A percentile compares a stretch with the other conserved stretches of the same genome.
phyloP scores from a whole-genome alignment of 2,888 invertebrate species.

The Pasiphila rectangulata region DNA sequence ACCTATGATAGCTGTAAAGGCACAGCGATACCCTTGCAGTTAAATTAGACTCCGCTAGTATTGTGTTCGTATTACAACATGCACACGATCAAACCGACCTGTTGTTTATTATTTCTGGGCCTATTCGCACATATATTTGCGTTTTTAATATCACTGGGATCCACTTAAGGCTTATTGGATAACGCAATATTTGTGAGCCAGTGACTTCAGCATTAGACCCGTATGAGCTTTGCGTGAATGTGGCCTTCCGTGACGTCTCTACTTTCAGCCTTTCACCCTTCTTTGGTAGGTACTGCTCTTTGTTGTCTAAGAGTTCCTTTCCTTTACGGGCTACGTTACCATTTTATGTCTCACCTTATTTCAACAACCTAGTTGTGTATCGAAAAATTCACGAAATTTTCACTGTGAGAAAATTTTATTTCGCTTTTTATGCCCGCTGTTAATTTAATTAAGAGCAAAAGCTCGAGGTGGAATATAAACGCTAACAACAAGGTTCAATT shows the following conservation, averaged over 20 bases:
- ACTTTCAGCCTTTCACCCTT: conserved; percentile 31
- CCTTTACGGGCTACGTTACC: conserved; percentile 48
- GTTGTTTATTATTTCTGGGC: conserved; percentile 18
- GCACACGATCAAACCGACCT: conserved; percentile 37
- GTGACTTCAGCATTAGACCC: conserved; percentile 12
- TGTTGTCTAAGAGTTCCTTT: conserved; percentile 38
- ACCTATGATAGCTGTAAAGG: conserved; percentile 9
- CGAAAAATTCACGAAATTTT: conserved; percentile 22
- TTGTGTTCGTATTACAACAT: conserved; percentile 66
- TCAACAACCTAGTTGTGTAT: conserved; percentile 24
- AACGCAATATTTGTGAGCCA: conserved; percentile 5
- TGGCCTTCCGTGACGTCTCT: conserved; percentile 50
- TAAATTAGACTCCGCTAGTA: conserved; percentile 26
- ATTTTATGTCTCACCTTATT: conserved; percentile 56
- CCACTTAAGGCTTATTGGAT: not conserved
- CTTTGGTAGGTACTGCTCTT: conserved; percentile 33
- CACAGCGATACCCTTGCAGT: conserved; percentile 3
- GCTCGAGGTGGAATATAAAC: conserved; percentile 45
- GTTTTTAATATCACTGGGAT: conserved; percentile 1
- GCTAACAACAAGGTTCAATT: conserved; percentile 34
- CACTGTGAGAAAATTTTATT: conserved; percentile 23
- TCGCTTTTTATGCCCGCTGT: conserved; percentile 25
- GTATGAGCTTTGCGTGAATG: conserved; percentile 47
- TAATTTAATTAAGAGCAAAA: conserved; percentile 37
- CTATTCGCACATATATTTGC: conserved; percentile 8